These are phyloP conservation scores for Parapristionchus giblindavisi DNA, from an alignment of 2,888 invertebrate species.

Conservation along the genomic window DNA sequence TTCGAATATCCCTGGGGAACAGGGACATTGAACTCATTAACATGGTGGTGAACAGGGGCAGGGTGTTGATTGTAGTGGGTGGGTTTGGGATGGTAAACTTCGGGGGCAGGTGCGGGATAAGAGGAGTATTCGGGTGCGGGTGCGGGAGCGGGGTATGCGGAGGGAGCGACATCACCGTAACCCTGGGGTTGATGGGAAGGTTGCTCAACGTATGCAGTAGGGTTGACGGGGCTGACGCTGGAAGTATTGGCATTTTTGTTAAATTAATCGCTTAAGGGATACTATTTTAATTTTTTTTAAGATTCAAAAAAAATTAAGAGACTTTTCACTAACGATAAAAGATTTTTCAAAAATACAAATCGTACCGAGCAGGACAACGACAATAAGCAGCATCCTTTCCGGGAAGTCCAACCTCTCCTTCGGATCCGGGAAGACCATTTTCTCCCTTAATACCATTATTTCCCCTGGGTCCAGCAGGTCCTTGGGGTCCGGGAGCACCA, in stretches of 20 bases:
- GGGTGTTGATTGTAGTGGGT: too few relatives aligned
- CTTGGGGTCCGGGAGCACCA: conserved; percentile 48
- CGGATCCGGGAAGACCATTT: conserved; percentile 47
- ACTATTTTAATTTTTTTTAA: too few relatives aligned
- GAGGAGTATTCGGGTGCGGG: too few relatives aligned
- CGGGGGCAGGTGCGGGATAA: conserved; percentile 13
- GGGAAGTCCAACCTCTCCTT: conserved; percentile 46
- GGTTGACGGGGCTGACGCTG: conserved; percentile 9
- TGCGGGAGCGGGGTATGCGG: too few relatives aligned
- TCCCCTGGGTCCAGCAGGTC: conserved; percentile 45
- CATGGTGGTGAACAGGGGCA: background rate
- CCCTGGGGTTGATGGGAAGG: too few relatives aligned
- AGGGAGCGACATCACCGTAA: too few relatives aligned
- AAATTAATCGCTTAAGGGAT: background rate
- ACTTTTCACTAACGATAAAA: too few relatives aligned
- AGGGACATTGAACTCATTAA: too few relatives aligned
- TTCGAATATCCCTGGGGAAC: conserved; percentile 29
- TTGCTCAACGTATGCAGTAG: conserved; percentile 6
- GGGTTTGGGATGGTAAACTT: conserved; percentile 10
- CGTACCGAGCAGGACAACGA: conserved; percentile 40
- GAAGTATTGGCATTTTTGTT: background rate
- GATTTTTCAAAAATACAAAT: background rate
- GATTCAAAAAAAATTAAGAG: too few relatives aligned
- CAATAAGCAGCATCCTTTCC: conserved; percentile 51
- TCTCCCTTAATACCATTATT: conserved; percentile 43